phyloP scores from a whole-genome alignment of 2,888 invertebrate species.

The Trichopoda pennipes region DNA sequence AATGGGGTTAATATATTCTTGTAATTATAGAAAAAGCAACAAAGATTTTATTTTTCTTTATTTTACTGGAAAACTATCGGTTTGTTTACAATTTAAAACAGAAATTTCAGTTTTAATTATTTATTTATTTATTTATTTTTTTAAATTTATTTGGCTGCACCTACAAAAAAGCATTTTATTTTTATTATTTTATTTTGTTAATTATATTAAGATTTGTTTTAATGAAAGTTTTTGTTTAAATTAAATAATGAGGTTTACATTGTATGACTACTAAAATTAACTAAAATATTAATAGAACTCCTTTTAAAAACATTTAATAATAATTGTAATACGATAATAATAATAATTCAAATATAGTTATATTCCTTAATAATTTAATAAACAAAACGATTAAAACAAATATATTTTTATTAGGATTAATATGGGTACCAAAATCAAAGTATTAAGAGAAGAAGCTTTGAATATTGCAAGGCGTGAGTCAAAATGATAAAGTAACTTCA shows the following conservation, averaged over 20 bases:
- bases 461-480: neutral
- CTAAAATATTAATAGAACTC: slow-evolving; percentile 68
- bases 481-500: too few relatives aligned
- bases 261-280: slow-evolving; percentile 67
- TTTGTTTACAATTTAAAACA: slow-evolving; percentile 1
- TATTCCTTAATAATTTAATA: slow-evolving; percentile 55
- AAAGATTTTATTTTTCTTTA: slow-evolving; percentile 51
- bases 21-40: slow-evolving; percentile 61
- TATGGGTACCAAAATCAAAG: neutral
- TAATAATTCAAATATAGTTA: slow-evolving; percentile 37
- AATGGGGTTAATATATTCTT: slow-evolving; percentile 61
- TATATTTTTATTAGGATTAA: slow-evolving; percentile 30
- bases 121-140: slow-evolving; percentile 67
- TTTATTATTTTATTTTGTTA: slow-evolving; percentile 70
- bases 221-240: slow-evolving; percentile 45
- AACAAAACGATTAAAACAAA: slow-evolving; percentile 55
- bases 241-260: slow-evolving; percentile 73
- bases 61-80: slow-evolving; percentile 56
- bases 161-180: slow-evolving; percentile 74
- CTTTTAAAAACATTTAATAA: slow-evolving; percentile 67
- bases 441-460: neutral
- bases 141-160: slow-evolving; percentile 69
- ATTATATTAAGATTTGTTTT: slow-evolving; percentile 58
- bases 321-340: slow-evolving; percentile 49
- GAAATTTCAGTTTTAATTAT: slow-evolving; percentile 19